Evolutionary conservation across 1,140 invertebrate species (phyloP).

Genomic region (Bathynomus jamesi): DNA sequence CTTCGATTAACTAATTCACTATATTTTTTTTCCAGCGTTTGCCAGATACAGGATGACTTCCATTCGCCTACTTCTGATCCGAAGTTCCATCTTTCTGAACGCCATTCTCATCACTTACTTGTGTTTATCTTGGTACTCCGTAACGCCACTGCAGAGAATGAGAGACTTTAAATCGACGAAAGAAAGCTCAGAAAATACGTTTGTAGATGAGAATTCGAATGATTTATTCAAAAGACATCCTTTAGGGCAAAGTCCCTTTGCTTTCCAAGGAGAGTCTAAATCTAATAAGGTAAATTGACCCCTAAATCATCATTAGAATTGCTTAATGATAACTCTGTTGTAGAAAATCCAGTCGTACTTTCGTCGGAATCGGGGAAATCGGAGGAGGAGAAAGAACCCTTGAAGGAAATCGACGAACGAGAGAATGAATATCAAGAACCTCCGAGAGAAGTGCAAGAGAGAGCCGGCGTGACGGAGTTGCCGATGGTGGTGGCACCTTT

Average conservation of each 20-base stretch:
- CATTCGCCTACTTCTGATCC: neutral
- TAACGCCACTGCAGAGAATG: neutral
- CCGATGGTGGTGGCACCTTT: conserved; percentile 4
- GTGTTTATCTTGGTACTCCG: neutral
- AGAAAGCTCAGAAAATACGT: neutral
- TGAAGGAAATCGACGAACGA: neutral
- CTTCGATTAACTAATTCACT: too few relatives aligned
- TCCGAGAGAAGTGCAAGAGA: conserved; percentile 31
- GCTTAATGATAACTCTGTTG: neutral
- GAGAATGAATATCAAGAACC: conserved; percentile 21
- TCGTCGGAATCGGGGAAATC: neutral
- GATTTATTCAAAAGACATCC: neutral
- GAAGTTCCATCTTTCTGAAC: neutral
- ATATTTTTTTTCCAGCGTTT: too few relatives aligned
- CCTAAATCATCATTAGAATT: neutral
- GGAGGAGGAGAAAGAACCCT: neutral
- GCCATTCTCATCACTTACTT: neutral
- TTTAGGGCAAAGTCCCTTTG: neutral
- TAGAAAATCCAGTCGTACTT: neutral
- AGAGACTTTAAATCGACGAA: too few relatives aligned
- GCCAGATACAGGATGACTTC: neutral
- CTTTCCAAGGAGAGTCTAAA: neutral
- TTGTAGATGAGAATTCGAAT: too few relatives aligned
- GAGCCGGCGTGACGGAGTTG: conserved; percentile 29
- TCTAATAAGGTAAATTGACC: too few relatives aligned